Evolutionary conservation across 2,888 invertebrate species (phyloP).

Genomic region (Callyntrura guangdongensis): DNA sequence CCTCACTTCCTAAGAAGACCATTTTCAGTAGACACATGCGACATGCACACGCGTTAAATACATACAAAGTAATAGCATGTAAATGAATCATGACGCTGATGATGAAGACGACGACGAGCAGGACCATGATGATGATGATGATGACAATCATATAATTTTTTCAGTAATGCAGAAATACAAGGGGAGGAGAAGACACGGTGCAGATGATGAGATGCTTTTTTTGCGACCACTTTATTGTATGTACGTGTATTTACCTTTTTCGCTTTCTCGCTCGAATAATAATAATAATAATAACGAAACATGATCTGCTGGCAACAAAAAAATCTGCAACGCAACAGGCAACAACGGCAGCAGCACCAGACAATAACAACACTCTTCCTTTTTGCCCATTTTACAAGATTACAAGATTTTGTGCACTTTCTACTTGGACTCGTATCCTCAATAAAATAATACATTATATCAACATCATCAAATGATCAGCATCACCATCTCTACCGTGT

Average conservation of each 20-base stretch:
- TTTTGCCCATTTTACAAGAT: conserved; percentile 63
- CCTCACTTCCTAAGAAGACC: not conserved
- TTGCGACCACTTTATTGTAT: conserved; percentile 48
- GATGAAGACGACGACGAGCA: not conserved
- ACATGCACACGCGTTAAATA: conserved; percentile 41
- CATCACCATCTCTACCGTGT: conserved; percentile 40
- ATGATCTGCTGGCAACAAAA: conserved; percentile 66
- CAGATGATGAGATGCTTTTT: conserved; percentile 29
- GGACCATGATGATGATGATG: conserved; percentile 19
- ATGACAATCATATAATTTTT: conserved; percentile 48
- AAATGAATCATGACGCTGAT: conserved; percentile 50
- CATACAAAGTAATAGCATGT: conserved; percentile 28
- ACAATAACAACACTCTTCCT: conserved; percentile 56
- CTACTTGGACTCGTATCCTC: conserved; percentile 65
- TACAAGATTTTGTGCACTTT: conserved; percentile 63
- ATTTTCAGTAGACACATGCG: conserved; percentile 19
- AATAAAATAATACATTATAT: conserved; percentile 48
- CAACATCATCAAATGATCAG: conserved; percentile 16
- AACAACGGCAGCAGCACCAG: not conserved
- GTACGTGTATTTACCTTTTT: conserved; percentile 42
- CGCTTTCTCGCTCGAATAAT: conserved; percentile 62
- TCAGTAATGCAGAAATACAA: conserved; percentile 10
- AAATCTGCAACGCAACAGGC: conserved; percentile 52
- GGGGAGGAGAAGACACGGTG: not conserved
- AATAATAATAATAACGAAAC: conserved; percentile 67